These are phyloP conservation scores for Clunio marinus DNA, from an alignment of 2,888 invertebrate genomes.

Conservation along the genomic window DNA sequence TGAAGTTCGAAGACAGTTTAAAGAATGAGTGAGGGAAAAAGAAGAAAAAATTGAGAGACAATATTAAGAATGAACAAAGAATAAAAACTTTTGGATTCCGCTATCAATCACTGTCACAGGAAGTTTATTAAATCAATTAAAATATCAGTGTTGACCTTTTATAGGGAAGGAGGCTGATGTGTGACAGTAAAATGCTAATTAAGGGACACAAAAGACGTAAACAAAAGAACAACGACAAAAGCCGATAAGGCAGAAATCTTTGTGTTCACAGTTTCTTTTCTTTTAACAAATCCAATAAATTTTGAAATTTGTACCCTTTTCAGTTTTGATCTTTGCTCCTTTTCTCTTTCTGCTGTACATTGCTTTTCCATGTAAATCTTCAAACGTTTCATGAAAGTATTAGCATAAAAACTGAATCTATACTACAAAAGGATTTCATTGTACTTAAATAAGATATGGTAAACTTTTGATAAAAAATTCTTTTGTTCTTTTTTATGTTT, in stretches of 20 bases:
- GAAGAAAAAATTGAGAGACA: conserved; percentile 8
- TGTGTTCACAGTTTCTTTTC: conserved; percentile 12
- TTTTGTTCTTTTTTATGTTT: too few species aligned
- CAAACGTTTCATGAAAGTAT: background rate
- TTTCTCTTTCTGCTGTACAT: background rate
- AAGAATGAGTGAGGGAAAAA: too few species aligned
- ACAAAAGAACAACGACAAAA: conserved; percentile 1
- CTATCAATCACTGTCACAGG: conserved; percentile 31
- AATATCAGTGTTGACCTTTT: conserved; percentile 20
- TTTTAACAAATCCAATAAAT: conserved; percentile 30
- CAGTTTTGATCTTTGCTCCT: background rate
- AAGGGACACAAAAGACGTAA: background rate
- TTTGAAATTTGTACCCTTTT: conserved; percentile 9
- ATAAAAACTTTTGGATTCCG: background rate
- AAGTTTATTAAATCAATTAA: conserved; percentile 28
- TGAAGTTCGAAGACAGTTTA: too few species aligned
- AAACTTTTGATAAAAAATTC: too few species aligned
- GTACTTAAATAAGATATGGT: too few species aligned
- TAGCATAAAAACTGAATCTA: conserved; percentile 11
- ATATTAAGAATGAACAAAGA: background rate
- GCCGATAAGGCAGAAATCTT: conserved; percentile 23
- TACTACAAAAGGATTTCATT: background rate
- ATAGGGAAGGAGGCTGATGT: background rate
- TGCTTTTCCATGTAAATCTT: background rate
- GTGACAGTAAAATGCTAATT: conserved; percentile 24